Evolutionary conservation across 2,113 vertebrate genomes (phyloP).

Genomic region (Hippocampus guttulatus): DNA sequence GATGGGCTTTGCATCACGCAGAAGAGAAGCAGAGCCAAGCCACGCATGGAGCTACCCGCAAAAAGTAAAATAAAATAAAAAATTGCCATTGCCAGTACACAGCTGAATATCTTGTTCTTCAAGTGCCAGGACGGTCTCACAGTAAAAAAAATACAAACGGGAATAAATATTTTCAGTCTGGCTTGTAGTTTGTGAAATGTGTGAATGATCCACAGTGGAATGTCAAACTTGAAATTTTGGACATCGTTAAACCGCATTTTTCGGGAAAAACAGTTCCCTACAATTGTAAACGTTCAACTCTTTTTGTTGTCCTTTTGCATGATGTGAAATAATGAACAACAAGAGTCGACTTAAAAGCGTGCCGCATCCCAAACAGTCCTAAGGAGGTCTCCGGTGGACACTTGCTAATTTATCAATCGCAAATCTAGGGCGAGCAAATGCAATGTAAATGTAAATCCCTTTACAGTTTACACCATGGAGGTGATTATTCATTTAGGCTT

Average conservation of each 20-base stretch:
- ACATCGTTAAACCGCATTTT: too few relatives aligned
- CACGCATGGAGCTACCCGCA: neutral
- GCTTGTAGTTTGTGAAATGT: neutral
- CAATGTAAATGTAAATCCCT: neutral
- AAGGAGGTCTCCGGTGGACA: conserved; percentile 1
- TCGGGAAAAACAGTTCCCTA: too few relatives aligned
- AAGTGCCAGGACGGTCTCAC: neutral
- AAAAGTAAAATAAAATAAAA: conserved; percentile 24
- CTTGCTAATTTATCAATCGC: conserved; percentile 4
- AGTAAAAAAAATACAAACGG: neutral
- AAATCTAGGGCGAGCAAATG: neutral
- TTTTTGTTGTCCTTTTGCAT: conserved; percentile 1
- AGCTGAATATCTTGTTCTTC: neutral
- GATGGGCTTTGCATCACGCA: conserved; percentile 54
- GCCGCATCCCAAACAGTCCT: neutral
- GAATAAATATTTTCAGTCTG: conserved; percentile 3
- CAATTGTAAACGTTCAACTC: too few relatives aligned
- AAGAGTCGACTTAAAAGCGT: neutral
- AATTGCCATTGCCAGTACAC: neutral
- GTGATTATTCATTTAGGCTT: neutral
- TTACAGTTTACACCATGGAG: neutral
- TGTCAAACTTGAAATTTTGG: too few relatives aligned
- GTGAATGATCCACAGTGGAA: neutral
- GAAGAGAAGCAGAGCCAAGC: conserved; percentile 44
- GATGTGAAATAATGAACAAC: conserved; percentile 29